Conservation (phyloP, 2,113 vertebrate genomes). For the Lophura nycthemera region DNA sequence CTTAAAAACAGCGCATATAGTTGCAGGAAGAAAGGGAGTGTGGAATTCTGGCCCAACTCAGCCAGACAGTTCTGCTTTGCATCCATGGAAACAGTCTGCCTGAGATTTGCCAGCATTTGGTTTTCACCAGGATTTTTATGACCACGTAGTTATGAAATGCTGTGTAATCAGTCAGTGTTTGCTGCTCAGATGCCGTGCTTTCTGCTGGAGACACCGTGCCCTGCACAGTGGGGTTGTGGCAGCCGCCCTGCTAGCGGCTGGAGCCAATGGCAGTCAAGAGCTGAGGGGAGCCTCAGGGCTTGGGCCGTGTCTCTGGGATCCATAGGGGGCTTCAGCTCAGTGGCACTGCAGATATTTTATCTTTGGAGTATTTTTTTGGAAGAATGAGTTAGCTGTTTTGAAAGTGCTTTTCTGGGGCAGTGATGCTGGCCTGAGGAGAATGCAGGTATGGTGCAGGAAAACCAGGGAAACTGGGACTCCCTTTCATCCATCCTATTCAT, state of each 20-base stretch:
- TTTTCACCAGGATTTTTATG: neutral
- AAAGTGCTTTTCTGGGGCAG: neutral
- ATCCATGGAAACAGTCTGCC: slow-evolving; percentile 1
- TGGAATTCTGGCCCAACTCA: neutral
- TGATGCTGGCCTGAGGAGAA: neutral
- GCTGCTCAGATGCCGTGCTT: fast-evolving
- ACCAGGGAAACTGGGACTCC: neutral
- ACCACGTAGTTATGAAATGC: fast-evolving
- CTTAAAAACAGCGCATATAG: fast-evolving
- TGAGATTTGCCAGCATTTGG: neutral
- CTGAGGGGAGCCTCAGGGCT: no score
- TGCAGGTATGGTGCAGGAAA: neutral
- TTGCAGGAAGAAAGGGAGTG: neutral
- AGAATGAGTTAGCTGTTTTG: neutral
- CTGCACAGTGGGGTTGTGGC: no score
- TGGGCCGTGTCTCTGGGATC: no score
- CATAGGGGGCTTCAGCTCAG: neutral
- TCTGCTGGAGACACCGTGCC: neutral
- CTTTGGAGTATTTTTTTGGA: neutral
- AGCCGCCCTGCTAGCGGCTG: no score
- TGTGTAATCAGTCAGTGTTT: neutral
- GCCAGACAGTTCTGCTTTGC: neutral
- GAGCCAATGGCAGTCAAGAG: neutral
- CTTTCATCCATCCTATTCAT: neutral
- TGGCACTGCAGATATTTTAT: neutral